Evolutionary conservation across 2,888 invertebrate genomes (phyloP), one percentile per base, ranked within the genome.

Genomic region (Chloromyia formosa): DNA sequence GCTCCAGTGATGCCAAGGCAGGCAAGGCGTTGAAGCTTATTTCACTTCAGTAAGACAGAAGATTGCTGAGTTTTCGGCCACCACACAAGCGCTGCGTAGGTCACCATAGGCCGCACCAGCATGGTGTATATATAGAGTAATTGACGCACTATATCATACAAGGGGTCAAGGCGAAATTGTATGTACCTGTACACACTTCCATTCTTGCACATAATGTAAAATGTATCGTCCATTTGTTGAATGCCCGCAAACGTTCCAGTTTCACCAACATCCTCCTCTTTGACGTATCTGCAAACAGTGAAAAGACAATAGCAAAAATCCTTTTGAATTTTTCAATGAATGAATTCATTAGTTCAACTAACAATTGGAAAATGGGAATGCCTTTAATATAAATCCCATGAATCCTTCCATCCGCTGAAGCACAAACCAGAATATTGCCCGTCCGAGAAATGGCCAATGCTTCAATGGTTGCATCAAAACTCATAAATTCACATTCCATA

Each of bases 351-450:
- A 2, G 54, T 4, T 54, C n/a, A 16, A 74, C 77, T 75, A 79
- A 80, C 80, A 83, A 76, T 77, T 82, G 83, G 73, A 85, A 85
- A 10, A 85, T 69, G 0, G 82, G 80, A 54, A 82, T 71, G 0
- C 85, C 86, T 75, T 83, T 84, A 2, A 84, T 82, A 60, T 78
- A 82, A 1, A 85, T 80, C 0, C 84, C 86, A 78, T 84, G 82
- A 4, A 85, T 81, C 74, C 83, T 82, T 14, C 85, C 85, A 77
- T 84, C 82, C 1, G 80, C 79, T 0, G 86, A 78, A 0, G 82
- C 83, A 71, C 85, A 85, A 0, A 85, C 78, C 54, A 85, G 82
- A 0, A 86, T 74, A 72, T 84, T 82, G 5, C 84, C 85, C n/a
- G 81, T 81, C 40, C 79, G 75, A 0, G 85, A 83, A 22, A 84